phyloP scores from a whole-genome alignment of 2,113 vertebrate genomes.

The Stegostoma tigrinum region DNA sequence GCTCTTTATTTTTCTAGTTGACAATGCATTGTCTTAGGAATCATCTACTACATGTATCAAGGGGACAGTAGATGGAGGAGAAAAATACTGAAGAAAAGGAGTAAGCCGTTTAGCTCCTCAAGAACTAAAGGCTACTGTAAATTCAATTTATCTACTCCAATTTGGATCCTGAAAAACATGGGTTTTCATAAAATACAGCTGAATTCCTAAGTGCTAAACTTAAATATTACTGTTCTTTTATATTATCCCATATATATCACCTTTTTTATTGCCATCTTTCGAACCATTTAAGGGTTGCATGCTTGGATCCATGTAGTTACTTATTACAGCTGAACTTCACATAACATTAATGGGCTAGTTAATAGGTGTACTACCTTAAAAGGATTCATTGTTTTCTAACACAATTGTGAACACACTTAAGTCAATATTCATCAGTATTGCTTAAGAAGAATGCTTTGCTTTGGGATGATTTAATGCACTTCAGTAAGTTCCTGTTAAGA shows the following conservation, averaged over 20 bases:
- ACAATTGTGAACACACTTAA: neutral
- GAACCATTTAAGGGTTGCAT: neutral
- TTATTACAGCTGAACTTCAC: neutral
- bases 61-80: neutral
- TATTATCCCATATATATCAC: neutral
- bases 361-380: neutral
- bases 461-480: neutral
- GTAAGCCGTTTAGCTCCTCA: neutral
- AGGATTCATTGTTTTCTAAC: neutral
- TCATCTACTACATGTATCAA: neutral
- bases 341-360: neutral
- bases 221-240: too few relatives aligned
- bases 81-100: neutral
- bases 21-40: neutral
- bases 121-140: neutral
- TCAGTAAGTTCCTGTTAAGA: constrained; percentile 26
- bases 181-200: neutral
- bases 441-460: neutral
- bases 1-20: neutral
- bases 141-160: neutral
- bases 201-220: neutral
- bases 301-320: neutral
- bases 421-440: constrained; percentile 29
- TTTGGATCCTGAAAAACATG: neutral
- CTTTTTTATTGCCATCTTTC: neutral